Evolutionary conservation across 2,888 invertebrate genomes (phyloP), one percentile per base, ranked within the genome.

Genomic region (Eupithecia centaureata): DNA sequence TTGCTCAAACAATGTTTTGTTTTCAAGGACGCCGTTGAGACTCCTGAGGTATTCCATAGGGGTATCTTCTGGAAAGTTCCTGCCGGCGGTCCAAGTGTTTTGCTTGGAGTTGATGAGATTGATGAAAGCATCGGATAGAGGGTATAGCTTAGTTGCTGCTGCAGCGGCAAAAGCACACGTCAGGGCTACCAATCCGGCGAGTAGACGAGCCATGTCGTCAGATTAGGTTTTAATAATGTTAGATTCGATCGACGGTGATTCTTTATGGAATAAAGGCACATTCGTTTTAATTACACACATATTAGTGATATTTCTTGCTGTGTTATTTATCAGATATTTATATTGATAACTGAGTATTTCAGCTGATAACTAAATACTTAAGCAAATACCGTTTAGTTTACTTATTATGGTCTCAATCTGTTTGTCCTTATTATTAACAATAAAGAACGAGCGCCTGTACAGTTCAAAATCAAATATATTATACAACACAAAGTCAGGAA

Each of bases 71-170:
- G 59, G 27, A n/a, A 59, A 59, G 33, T 59, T 59, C 33, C 94
- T 88, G 1, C 95, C 96, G 74, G 95, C 96, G 84, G 90, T 95
- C 96, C 96, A 96, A 65, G 95, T 95, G 25, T 91, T 88, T 38
- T 95, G 91, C 74, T 94, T 82, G 25, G 86, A 86, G 81, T 96
- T 59, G 22, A 59, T 59, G 13, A 22, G 35, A 27, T 59, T 7
- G 38, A 59, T 59, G 33, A 30, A 57, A 32, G 57, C 30, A 13
- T 57, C 57, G 18, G 57, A 57, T 28, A 57, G 32, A 33, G 57
- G 57, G 57, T 57, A 32, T 10, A 57, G 12, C 28, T n/a, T 10
- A 28, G 18, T 28, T 30, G 8, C 12, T 30, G 12, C 5, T 12
- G 32, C 32, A 28, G 22, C 18, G 10, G 32, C 57, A 18, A 18